These are phyloP conservation scores for Phrynocephalus vlangalii DNA, from an alignment of 2,797 vertebrate species.

Conservation along the genomic window DNA sequence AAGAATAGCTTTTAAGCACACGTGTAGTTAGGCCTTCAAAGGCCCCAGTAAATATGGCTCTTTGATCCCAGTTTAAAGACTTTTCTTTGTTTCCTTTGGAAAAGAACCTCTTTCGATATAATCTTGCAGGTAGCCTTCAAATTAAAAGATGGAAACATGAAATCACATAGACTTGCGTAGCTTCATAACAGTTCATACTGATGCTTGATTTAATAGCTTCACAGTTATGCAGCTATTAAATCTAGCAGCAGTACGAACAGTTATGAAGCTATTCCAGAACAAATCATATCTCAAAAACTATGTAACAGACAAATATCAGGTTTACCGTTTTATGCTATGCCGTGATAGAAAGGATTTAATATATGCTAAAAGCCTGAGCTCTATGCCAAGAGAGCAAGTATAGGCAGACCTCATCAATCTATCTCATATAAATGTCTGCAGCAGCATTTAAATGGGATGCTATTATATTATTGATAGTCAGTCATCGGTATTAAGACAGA, in stretches of 20 bases:
- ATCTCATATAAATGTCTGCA: conserved; percentile 5
- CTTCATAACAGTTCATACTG: no score
- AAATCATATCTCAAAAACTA: not conserved
- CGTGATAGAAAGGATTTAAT: not conserved
- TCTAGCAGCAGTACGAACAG: not conserved
- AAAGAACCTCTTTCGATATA: not conserved
- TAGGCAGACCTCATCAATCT: not conserved
- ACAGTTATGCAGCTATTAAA: no score
- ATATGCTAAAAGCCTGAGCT: not conserved
- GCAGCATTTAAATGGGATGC: not conserved
- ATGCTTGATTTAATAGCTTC: no score
- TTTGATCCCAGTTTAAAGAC: not conserved
- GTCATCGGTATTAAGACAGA: conserved; percentile 28
- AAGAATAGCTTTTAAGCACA: not conserved
- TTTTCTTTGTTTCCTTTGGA: not conserved
- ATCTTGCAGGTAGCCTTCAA: not conserved
- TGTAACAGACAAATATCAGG: not conserved
- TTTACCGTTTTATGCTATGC: not conserved
- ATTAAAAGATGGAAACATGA: not conserved
- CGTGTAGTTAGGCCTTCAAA: not conserved
- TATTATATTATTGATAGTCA: not conserved
- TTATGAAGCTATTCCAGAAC: conserved; percentile 17
- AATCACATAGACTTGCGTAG: not conserved
- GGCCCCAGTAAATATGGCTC: not conserved
- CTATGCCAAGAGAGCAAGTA: not conserved